phyloP scores from a whole-genome alignment of 2,797 vertebrate genomes.

The Eremophila alpestris region DNA sequence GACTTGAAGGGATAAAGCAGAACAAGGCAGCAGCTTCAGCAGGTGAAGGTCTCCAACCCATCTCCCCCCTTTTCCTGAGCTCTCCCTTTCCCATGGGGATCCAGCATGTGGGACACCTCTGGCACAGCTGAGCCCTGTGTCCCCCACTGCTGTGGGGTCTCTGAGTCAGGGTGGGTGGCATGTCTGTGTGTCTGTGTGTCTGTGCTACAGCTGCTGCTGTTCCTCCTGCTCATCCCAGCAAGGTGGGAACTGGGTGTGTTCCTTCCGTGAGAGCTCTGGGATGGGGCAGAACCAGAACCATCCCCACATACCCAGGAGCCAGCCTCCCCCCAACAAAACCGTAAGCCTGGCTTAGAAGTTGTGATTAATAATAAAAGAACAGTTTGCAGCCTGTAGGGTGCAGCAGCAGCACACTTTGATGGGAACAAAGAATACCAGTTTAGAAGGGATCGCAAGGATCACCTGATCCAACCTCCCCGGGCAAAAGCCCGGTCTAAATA shows the following conservation, averaged over 20 bases:
- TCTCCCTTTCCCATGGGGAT: background rate
- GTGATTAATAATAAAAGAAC: background rate
- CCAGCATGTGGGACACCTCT: rapidly evolving
- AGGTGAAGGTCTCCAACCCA: background rate
- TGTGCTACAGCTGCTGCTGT: background rate
- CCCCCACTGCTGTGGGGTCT: rapidly evolving
- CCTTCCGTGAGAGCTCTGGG: background rate
- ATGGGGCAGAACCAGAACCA: background rate
- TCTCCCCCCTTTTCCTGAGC: background rate
- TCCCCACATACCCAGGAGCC: background rate
- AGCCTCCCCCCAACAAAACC: background rate
- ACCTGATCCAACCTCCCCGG: background rate
- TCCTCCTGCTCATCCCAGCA: background rate
- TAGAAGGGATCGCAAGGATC: background rate
- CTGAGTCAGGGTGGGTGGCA: background rate
- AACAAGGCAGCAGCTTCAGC: background rate
- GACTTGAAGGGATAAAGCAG: background rate
- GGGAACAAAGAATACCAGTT: background rate
- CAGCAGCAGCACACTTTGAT: background rate
- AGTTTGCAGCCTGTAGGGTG: constrained; percentile 30
- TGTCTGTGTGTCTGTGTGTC: background rate
- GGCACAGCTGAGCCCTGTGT: background rate
- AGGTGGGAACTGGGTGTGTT: background rate
- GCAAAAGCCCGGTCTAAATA: background rate
- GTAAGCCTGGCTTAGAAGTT: background rate